Evolutionary conservation across 2,113 vertebrate genomes (phyloP), one percentile per base, ranked within the genome.

Genomic region (Chroicocephalus ridibundus): DNA sequence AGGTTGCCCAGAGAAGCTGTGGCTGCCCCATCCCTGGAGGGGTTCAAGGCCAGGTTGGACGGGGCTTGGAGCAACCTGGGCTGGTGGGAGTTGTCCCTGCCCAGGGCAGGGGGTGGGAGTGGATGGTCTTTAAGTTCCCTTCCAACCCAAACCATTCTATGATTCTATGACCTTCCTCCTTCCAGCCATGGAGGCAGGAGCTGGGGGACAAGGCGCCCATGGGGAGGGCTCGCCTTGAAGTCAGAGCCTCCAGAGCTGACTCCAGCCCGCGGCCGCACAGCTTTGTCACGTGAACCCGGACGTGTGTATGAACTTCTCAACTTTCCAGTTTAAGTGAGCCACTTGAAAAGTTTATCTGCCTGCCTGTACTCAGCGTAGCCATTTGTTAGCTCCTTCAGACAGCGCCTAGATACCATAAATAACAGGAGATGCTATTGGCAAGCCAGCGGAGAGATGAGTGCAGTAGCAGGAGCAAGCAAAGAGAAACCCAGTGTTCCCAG

Each of bases 121-220:
- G 2, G 10, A 4, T 38, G 60, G 24, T 38, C 60, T 38, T 62
- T 62, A 38, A 38, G 24, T 25, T 62, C 36, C 36, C 16, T 62
- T 5, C 22, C 36, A 62, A 38, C 24, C 25, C 60, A 17, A 18
- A 11, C 4, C 10, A 38, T 62, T 38, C 36, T 62, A 18, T 38
- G 36, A 38, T 62, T 38, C 36, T 62, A 38, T 38, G 36, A 12
- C 25, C 60, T 62, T 4, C 42, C 20, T 9, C 46, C 24, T 38
- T 18, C 25, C 31, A 8, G 77, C 25, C 16, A 10, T 5, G 25
- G 36, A 49, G n/a, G 69, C 17, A 44, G 77, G 69, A 72, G 54
- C 69, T 11, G 19, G 38, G 36, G n/a, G 13, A 29, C 17, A 31
- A 2, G 0, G 34, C 4, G 0, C 17, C 1, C 1, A 2, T 0